These are phyloP conservation scores for Urosaurus nigricauda DNA, from an alignment of 2,797 vertebrate genomes.

Conservation along the genomic window DNA sequence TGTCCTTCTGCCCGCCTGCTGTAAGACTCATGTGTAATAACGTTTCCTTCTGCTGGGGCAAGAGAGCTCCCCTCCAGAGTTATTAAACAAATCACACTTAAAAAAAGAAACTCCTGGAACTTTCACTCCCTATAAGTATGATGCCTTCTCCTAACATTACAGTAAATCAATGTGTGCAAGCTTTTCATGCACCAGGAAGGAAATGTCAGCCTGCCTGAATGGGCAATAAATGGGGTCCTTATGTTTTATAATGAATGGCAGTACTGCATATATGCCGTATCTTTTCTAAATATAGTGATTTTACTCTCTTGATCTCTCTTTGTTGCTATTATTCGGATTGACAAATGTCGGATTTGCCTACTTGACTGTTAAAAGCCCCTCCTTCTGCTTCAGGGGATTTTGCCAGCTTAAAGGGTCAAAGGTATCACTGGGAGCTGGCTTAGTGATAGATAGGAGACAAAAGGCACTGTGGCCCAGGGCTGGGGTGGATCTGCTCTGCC, in stretches of 20 bases:
- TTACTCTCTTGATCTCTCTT: neutral
- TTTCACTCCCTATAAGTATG: slow-evolving; percentile 7
- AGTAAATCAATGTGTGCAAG: neutral
- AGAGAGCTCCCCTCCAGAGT: slow-evolving; percentile 60
- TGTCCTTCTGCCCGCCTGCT: slow-evolving; percentile 43
- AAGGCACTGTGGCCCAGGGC: neutral
- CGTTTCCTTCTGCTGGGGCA: slow-evolving; percentile 71
- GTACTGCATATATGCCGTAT: neutral
- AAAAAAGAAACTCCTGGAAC: neutral
- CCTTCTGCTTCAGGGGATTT: neutral
- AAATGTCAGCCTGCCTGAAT: neutral
- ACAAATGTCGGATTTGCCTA: neutral
- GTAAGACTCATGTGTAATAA: slow-evolving; percentile 71
- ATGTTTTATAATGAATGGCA: neutral
- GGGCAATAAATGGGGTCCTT: neutral
- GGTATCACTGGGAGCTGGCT: neutral
- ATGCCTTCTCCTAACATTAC: neutral
- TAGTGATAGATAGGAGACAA: neutral
- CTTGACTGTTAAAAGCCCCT: neutral
- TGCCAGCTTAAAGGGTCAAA: slow-evolving; percentile 17
- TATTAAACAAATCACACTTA: slow-evolving; percentile 73
- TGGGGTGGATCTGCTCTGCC: neutral
- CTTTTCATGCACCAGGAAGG: neutral
- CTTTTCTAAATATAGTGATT: neutral
- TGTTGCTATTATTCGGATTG: neutral